phyloP scores from a whole-genome alignment of 2,797 vertebrate genomes.

The Heliangelus exortis region DNA sequence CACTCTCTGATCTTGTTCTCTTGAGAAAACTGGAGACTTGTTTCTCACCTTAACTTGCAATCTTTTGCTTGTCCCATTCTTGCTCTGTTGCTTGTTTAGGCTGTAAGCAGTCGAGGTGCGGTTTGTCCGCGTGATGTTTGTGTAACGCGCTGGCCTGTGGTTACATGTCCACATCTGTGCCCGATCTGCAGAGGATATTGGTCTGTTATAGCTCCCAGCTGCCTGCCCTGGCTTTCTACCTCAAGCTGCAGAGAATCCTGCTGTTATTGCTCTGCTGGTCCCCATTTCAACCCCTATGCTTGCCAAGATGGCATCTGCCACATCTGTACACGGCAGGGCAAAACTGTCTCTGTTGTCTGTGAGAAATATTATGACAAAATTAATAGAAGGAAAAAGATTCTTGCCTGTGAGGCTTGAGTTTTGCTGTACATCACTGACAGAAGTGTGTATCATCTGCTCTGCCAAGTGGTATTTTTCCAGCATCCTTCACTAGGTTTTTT shows the following conservation, averaged over 20 bases:
- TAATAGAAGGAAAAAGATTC: not conserved
- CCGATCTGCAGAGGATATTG: slow-evolving; percentile 60
- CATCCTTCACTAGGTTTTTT: not conserved
- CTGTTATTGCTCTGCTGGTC: slow-evolving; percentile 35
- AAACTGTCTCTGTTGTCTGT: not conserved
- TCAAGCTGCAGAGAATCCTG: slow-evolving; percentile 22
- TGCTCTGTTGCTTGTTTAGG: not conserved
- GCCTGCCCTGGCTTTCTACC: slow-evolving; percentile 26
- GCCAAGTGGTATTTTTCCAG: slow-evolving; percentile 38
- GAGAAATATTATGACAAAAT: not conserved
- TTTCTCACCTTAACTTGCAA: not conserved
- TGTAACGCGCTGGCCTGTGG: slow-evolving; percentile 48
- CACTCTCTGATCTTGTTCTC: not conserved
- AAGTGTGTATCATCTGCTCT: not conserved
- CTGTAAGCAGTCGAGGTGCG: not conserved
- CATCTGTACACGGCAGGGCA: not conserved
- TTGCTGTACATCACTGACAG: not conserved
- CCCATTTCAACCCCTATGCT: slow-evolving; percentile 2
- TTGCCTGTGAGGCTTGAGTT: not conserved
- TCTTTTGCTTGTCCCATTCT: not conserved
- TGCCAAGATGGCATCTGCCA: slow-evolving; percentile 27
- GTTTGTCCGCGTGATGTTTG: slow-evolving; percentile 32
- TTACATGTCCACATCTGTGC: slow-evolving; percentile 58
- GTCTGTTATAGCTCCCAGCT: slow-evolving; percentile 59
- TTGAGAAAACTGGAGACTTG: not conserved